These are phyloP conservation scores for Arrhamphus sclerolepis DNA, from an alignment of 2,797 vertebrate species.

Conservation along the genomic window DNA sequence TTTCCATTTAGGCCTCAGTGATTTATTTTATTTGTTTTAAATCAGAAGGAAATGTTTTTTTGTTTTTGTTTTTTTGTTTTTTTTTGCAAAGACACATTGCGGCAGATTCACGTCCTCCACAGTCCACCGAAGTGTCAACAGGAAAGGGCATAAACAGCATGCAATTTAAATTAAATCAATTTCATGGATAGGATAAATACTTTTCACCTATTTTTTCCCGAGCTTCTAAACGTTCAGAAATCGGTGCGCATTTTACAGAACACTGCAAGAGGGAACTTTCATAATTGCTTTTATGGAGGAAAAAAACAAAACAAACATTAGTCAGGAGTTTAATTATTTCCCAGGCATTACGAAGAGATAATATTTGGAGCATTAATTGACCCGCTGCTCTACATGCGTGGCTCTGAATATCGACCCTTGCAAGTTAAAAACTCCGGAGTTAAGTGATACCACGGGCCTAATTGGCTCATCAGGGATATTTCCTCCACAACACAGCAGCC, in stretches of 20 bases:
- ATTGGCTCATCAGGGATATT: constrained; percentile 77
- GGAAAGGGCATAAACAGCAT: constrained; percentile 41
- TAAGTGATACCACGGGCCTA: constrained; percentile 70
- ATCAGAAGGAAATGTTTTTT: constrained; percentile 28
- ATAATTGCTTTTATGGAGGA: constrained; percentile 36
- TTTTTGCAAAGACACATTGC: constrained; percentile 2
- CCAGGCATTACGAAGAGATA: constrained; percentile 46
- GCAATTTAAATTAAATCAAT: constrained; percentile 66
- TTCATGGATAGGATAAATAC: constrained; percentile 60
- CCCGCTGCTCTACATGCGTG: constrained; percentile 59
- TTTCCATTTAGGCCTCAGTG: constrained; percentile 50
- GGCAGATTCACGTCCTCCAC: constrained; percentile 37
- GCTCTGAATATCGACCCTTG: constrained; percentile 72
- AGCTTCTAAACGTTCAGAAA: constrained; percentile 38
- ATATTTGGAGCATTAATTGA: constrained; percentile 70
- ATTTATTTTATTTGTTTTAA: constrained; percentile 20
- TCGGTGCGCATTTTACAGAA: constrained; percentile 37
- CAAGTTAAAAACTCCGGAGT: constrained; percentile 71
- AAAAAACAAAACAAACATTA: constrained; percentile 41
- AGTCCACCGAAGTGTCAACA: constrained; percentile 49
- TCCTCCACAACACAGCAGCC: constrained; percentile 63
- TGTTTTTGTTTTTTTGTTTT: not conserved
- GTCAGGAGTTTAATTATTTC: constrained; percentile 57
- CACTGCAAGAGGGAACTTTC: constrained; percentile 36
- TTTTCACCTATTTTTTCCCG: constrained; percentile 36